Evolutionary conservation across 1,140 invertebrate genomes (phyloP), one percentile per base, ranked within the genome.

Genomic region (Drosophila chauvacae): DNA sequence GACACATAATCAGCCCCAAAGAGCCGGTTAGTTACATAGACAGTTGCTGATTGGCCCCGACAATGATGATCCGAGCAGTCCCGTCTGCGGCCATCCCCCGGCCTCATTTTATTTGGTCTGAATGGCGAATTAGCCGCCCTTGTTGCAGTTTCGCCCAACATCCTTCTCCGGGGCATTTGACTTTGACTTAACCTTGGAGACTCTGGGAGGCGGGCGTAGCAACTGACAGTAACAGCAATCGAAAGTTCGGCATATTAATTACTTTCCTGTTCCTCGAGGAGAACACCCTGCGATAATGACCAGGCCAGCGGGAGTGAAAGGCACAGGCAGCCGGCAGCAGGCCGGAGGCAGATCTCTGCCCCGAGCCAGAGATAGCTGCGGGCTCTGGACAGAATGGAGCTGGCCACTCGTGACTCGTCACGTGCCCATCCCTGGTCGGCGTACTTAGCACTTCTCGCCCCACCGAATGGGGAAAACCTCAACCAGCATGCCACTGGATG

Each of bases 371-470:
- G 51, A 75, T 77, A 47, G 37, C 64, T 39, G 14, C 26, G 11
- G 30, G 41, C 14, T 16, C 41, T 18, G 58, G 33, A 28, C 14
- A 61, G 50, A 56, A 48, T 13, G 35, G 39, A 66, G 47, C 66
- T 18, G 18, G 33, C 26, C 59, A 63, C 45, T 68, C 59, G 62
- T 33, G 37, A 23, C 39, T 26, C 57, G 57, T 65, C 62, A 65
- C 63, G 65, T 66, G 65, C 23, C 65, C 62, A 44, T 18, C 68
- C 33, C 63, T 47, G 14, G 20, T 30, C 30, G 51, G 53, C 60
- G 84, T 87, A 84, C 85, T 90, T 90, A 78, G 85, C 81, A 80
- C 77, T 88, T 80, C 69, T 56, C 51, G 51, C 72, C 80, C 62
- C 61, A 65, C 13, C 45, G n/a, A 50, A 41, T 35, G 60, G 59